Conservation (phyloP, 2,888 invertebrate species). For the Dexiosoma caninum region DNA sequence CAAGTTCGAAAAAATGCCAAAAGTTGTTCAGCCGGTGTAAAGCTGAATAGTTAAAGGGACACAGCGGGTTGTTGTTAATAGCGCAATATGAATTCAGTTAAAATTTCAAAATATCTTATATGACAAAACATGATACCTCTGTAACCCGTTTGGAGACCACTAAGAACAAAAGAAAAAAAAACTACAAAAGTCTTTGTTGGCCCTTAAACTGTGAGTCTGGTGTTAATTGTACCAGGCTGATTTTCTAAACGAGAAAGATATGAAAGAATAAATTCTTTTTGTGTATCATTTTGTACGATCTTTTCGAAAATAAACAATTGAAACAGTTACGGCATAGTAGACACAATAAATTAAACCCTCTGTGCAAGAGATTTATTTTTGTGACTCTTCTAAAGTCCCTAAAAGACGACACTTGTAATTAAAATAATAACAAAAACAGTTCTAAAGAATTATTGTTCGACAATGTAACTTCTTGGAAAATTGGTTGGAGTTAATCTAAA, state of each 20-base stretch:
- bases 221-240: constrained; percentile 56
- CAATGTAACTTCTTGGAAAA: constrained; percentile 15
- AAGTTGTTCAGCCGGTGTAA: not conserved
- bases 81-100: not conserved
- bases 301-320: constrained; percentile 9
- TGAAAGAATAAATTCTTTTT: not conserved
- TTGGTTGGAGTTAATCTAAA: constrained; percentile 29
- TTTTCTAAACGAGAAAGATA: constrained; percentile 19
- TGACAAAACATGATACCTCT: not conserved
- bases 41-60: not conserved
- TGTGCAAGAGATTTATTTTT: not conserved
- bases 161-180: too few relatives aligned
- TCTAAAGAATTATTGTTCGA: not conserved
- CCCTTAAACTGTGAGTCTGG: constrained; percentile 21
- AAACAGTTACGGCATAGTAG: constrained; percentile 7
- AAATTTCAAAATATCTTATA: not conserved
- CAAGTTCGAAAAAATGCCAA: not conserved
- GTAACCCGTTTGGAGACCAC: not conserved
- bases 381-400: not conserved
- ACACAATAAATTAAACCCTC: constrained; percentile 9
- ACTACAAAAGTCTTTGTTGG: not conserved
- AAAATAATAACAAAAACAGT: not conserved
- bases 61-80: constrained; percentile 5
- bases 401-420: constrained; percentile 7
- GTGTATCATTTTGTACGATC: not conserved